Evolutionary conservation across 2,797 vertebrate species (phyloP), one percentile per base, ranked within the genome.

Genomic region (Potorous gilbertii): DNA sequence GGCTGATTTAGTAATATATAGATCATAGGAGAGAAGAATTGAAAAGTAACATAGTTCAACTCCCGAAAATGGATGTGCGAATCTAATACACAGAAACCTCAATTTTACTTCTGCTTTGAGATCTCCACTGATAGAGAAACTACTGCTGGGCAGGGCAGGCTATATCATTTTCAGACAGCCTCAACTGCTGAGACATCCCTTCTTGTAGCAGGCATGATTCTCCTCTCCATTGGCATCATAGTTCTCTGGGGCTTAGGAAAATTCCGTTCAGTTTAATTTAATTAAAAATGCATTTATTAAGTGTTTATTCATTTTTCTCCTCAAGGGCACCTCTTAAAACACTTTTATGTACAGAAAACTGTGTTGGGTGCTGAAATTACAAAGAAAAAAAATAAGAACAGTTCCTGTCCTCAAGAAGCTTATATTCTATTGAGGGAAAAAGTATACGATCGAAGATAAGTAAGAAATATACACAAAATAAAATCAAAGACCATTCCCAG

Each of bases 361-460:
- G 50, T 29, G 91, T 34, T 81, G 59, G n/a, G 92, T 40, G 59
- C 46, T 0, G 93, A 62, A 1, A 24, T 14, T 4, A 81, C 1
- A 91, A 94, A 89, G 54, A 57, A 29, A 55, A 55, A 93, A 62
- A 93, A 55, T 4, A 90, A 4, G 1, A 90, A 40, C 0, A 11
- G 54, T 54, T 74, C 62, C 29, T 18, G 29, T 95, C 90, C 34
- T 91, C 6, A 56, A 94, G 90, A 90, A 92, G 91, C 54, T 91
- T 92, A 55, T 1, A 6, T 27, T 92, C 28, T 59, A 95, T 62
- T 54, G 93, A 94, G 18, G 90, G 28, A 55, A 24, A 24, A 90
- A 31, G 29, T 54, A 90, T 28, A 54, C 54, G 46, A 31, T 29
- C 5, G 16, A 3, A 46, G n/a, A 46, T 29, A 54, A 34, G 29